Conservation (phyloP, 2,113 vertebrate species). For the Edolisoma coerulescens region DNA sequence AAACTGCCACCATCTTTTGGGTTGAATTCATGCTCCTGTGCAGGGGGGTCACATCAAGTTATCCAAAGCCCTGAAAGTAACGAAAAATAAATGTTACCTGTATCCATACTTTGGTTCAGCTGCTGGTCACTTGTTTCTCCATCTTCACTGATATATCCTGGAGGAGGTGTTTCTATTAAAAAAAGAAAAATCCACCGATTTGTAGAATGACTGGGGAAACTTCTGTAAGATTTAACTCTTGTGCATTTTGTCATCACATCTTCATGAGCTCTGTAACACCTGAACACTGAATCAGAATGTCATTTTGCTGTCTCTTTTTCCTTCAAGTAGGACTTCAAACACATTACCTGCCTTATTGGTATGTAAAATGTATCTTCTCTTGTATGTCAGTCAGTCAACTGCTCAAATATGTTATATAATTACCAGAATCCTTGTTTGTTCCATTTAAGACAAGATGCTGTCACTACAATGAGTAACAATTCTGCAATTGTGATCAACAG, state of each 20-base stretch:
- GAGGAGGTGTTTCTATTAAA: conserved; percentile 90
- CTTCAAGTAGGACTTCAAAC: not conserved
- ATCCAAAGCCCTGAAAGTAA: not conserved
- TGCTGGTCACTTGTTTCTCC: conserved; percentile 96
- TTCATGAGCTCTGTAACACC: not conserved
- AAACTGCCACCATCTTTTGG: not conserved
- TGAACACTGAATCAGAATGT: not conserved
- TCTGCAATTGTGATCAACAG: not conserved
- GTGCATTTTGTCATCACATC: not conserved
- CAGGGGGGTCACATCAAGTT: not conserved
- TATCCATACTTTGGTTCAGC: conserved; percentile 99
- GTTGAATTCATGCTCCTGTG: not conserved
- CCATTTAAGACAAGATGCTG: not conserved
- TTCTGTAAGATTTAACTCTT: not conserved
- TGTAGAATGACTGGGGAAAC: not conserved
- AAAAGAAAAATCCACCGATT: not conserved
- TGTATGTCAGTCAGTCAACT: not conserved
- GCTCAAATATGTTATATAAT: not conserved
- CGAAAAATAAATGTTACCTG: conserved; percentile 73
- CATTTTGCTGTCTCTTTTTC: not conserved
- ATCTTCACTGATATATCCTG: conserved; percentile 99
- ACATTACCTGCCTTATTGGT: not conserved
- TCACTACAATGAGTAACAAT: conserved; percentile 5
- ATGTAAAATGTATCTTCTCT: not conserved
- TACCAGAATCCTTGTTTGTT: not conserved